Conservation (phyloP, 2,888 invertebrate genomes). For the Heteropelma amictum region DNA sequence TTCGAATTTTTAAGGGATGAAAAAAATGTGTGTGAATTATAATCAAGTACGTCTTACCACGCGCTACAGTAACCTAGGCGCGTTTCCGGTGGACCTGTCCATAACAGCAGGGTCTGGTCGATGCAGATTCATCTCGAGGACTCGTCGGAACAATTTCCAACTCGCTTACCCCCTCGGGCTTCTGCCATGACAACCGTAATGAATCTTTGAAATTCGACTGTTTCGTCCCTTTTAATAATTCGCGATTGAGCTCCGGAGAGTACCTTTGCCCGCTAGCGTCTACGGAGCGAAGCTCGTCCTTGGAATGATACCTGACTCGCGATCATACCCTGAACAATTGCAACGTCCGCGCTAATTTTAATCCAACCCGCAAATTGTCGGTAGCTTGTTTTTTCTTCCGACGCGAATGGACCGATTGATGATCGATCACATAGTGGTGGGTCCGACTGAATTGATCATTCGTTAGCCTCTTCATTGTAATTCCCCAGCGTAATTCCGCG, state of each 20-base stretch:
- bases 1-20: background rate
- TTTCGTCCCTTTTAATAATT: conserved; percentile 12
- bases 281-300: background rate
- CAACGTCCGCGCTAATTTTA: background rate
- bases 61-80: no score
- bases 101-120: conserved; percentile 24
- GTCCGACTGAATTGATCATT: conserved; percentile 33
- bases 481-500: conserved; percentile 14
- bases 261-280: background rate
- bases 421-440: conserved; percentile 46
- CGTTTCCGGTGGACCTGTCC: conserved; percentile 9
- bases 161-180: conserved; percentile 29
- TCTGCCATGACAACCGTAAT: conserved; percentile 29
- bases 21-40: no score
- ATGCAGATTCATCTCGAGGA: conserved; percentile 21
- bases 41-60: no score
- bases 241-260: background rate
- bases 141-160: conserved; percentile 43
- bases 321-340: background rate
- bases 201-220: conserved; percentile 49
- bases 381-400: background rate
- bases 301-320: background rate
- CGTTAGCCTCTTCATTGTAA: conserved; percentile 27
- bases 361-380: background rate
- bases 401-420: conserved; percentile 17